Evolutionary conservation across 2,797 vertebrate species (phyloP).

Genomic region (Serranus cabrilla): DNA sequence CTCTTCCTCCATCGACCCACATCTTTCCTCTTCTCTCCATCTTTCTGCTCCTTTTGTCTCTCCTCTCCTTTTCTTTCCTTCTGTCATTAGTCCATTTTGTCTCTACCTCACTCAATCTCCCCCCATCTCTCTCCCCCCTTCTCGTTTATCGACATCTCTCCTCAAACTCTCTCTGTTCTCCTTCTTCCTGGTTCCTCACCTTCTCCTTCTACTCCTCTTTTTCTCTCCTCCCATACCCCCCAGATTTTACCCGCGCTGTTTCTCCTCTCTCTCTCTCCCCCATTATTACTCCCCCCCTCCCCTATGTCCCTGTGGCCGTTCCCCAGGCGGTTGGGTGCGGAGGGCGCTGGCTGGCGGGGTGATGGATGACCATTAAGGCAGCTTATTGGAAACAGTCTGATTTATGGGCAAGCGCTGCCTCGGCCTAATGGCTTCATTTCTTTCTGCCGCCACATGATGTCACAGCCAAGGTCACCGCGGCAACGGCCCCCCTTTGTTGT

Average conservation of each 20-base stretch:
- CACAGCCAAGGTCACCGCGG: conserved; percentile 99
- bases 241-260: conserved; percentile 44
- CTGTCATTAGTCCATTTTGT: conserved; percentile 10
- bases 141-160: not conserved
- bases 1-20: not conserved
- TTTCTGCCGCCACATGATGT: conserved; percentile 98
- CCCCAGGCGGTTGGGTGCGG: conserved; percentile 83
- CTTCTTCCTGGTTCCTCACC: conserved; percentile 30
- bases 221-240: conserved; percentile 31
- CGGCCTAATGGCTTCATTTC: conserved; percentile 99
- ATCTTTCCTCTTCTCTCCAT: not conserved
- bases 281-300: conserved; percentile 29
- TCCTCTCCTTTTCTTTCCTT: not conserved
- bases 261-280: conserved; percentile 46
- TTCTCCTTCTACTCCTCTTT: conserved; percentile 22
- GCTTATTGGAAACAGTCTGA: conserved; percentile 99
- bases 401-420: conserved; percentile 98
- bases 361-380: conserved; percentile 99
- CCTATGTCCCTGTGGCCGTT: conserved; percentile 70
- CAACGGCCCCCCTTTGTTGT: conserved; percentile 96
- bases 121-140: not conserved
- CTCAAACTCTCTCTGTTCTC: conserved; percentile 54
- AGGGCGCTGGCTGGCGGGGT: conserved; percentile 93
- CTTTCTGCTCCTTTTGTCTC: not conserved
- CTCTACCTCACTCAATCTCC: conserved; percentile 9